Conservation (phyloP, 2,797 vertebrate genomes). For the Simalia tracyae region DNA sequence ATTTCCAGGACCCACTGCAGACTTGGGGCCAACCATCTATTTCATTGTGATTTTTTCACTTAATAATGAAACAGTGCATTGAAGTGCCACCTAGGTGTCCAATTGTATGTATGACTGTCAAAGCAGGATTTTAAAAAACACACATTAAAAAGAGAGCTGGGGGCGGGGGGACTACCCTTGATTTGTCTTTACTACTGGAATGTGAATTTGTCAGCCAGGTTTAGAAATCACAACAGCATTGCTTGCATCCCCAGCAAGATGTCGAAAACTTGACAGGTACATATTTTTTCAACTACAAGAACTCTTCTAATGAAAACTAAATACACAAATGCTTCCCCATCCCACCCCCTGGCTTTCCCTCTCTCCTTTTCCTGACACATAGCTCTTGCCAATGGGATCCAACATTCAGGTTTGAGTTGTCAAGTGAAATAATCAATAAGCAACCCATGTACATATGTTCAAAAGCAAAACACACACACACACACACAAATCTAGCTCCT, state of each 20-base stretch:
- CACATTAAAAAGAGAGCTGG: slow-evolving; percentile 42
- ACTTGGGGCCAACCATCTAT: slow-evolving; percentile 75
- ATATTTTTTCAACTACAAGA: slow-evolving; percentile 89
- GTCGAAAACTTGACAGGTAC: slow-evolving; percentile 93
- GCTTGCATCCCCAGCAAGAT: slow-evolving; percentile 89
- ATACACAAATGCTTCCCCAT: slow-evolving; percentile 84
- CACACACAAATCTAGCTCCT: slow-evolving; percentile 55
- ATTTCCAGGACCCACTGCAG: slow-evolving; percentile 67
- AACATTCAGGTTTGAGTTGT: slow-evolving; percentile 88
- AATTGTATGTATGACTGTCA: slow-evolving; percentile 84
- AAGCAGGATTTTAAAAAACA: slow-evolving; percentile 69
- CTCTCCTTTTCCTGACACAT: slow-evolving; percentile 76
- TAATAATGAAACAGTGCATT: slow-evolving; percentile 82
- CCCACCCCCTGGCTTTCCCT: slow-evolving; percentile 51
- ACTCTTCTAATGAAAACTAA: slow-evolving; percentile 93
- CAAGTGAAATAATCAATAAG: slow-evolving; percentile 95
- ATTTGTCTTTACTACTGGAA: slow-evolving; percentile 82
- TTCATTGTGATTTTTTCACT: slow-evolving; percentile 77
- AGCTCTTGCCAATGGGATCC: slow-evolving; percentile 92
- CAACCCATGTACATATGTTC: slow-evolving; percentile 83
- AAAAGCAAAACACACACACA: slow-evolving; percentile 76
- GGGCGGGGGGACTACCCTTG: slow-evolving; percentile 61
- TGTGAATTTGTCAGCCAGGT: slow-evolving; percentile 95
- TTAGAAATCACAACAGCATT: slow-evolving; percentile 90
- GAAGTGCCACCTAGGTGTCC: slow-evolving; percentile 83